Evolutionary conservation across 2,113 vertebrate species (phyloP), one percentile per base, ranked within the genome.

Genomic region (Oceanodroma tethys): DNA sequence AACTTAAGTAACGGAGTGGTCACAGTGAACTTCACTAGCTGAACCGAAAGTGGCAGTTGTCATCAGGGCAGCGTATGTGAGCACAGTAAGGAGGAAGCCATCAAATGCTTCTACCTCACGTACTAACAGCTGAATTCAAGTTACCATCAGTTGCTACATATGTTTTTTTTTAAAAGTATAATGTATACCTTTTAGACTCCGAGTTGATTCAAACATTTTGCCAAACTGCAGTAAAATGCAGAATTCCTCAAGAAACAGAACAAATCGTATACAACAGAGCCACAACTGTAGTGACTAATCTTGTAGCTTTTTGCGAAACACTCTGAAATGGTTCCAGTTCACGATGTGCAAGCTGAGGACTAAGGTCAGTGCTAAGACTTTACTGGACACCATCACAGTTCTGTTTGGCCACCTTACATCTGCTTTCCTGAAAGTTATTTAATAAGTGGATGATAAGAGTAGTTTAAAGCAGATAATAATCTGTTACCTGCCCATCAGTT

Each of bases 401-500:
- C 23, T 25, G 36, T 76, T 32, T 6, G 3, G 63, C 71, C 0
- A 0, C 88, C 16, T 70, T 62, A 42, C 18, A 70, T 42, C 42
- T 42, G 59, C 48, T 48, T 76, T 29, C 50, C 34, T 29, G 22
- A 59, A 81, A 90, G n/a, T 3, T 13, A 3, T 7, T 71, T 23
- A 79, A n/a, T n/a, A 65, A 71, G 16, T n/a, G 13, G 23, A 47
- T 78, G 22, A 6, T 26, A 50, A 60, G 45, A 59, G 4, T 17
- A 80, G 23, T 36, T 88, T 79, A 65, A 68, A 60, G 70, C 12
- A 52, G 15, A 3, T 20, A 42, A 25, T 45, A 79, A 63, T 94
- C 96, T 66, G 4, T 97, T 98, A 99, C 99, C 99, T 99, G 85
- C 98, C 95, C 97, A 99, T 97, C 60, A 99, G 98, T 74, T 98